Percentiles rank a stretch among this genome's conserved stretches.
Conservation (phyloP, 2,888 invertebrate species). For the Tenthredo amoena region DNA sequence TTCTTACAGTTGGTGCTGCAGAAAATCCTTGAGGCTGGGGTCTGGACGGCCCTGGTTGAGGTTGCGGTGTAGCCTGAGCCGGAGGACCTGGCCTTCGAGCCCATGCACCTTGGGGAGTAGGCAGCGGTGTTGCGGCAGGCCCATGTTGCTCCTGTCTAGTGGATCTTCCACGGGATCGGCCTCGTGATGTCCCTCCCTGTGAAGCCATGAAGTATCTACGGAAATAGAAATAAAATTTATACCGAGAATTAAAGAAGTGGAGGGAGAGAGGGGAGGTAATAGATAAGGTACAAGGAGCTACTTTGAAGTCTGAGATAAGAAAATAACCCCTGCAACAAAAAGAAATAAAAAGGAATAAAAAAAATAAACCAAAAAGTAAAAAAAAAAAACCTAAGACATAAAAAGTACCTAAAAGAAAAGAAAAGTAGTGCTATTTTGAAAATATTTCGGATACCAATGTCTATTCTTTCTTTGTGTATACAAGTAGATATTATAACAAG, state of each 20-base stretch:
- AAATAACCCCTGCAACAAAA: neutral
- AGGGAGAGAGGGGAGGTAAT: neutral
- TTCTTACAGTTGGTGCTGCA: neutral
- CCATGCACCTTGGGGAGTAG: constrained; percentile 62
- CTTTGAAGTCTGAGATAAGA: neutral
- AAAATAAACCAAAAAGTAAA: neutral
- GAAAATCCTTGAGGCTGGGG: neutral
- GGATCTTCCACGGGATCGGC: constrained; percentile 64
- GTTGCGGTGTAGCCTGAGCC: neutral
- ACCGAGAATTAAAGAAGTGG: neutral
- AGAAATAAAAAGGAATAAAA: neutral
- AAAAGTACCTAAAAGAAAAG: neutral
- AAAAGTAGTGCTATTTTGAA: neutral
- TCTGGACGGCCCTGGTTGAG: neutral
- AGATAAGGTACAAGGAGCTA: neutral
- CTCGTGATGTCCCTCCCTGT: constrained; percentile 67
- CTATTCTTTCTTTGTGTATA: neutral
- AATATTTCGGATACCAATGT: neutral
- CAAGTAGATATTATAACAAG: neutral
- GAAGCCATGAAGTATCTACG: constrained; percentile 11
- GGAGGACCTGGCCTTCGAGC: constrained; percentile 54
- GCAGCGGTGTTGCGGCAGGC: neutral
- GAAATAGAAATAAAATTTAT: neutral
- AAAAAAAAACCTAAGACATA: neutral
- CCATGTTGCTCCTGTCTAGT: constrained; percentile 4